Base-by-base conservation (phyloP, 1,140 invertebrate genomes). In the Scaptodrosophila lebanonensis region DNA sequence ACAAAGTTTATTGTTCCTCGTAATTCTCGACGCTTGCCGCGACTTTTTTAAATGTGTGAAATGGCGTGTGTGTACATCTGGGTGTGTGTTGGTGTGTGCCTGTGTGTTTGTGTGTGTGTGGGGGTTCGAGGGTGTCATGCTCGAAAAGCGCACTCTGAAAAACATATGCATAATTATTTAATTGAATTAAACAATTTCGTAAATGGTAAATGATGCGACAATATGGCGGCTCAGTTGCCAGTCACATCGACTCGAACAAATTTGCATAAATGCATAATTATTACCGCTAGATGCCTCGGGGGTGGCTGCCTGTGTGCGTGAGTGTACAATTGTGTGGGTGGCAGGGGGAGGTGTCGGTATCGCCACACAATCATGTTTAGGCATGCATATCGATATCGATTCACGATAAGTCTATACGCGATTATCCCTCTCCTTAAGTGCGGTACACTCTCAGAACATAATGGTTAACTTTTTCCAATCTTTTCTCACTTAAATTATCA, bases 111-210 rank as follows among this genome's bases (percentile, higher is more conserved):
- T 40, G 13, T 35, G 38, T 29, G 59, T 29, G 66, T 39, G 60
- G 32, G 51, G 33, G 42, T 45, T 62, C 45, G 50, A 66, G 72
- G 66, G 72, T 71, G 72, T 76, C 62, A 72, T 72, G 68, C 60
- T 44, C 42, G 61, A 4, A 33, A 33, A 33, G 12, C 8, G 6
- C 12, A 3, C 2, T 29, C 53, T 33, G 35, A 36, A 48, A 59
- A 64, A 48, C 61, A 65, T 65, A 65, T 65, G 61, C 61, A 65
- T 65, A 65, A 60, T 65, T 65, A 65, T 79, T 63, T 79, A 79
- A 79, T 79, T 79, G 69, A 79, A 79, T 79, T 79, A 82, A 79
- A 79, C 70, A 79, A 79, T 79, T 79, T 69, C 70, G 75, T 73
- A 79, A 75, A 79, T 79, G 75, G 27, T 79, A 79, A 79, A 82